Base-by-base conservation (phyloP, 2,113 vertebrate genomes). In the Prunella himalayana region DNA sequence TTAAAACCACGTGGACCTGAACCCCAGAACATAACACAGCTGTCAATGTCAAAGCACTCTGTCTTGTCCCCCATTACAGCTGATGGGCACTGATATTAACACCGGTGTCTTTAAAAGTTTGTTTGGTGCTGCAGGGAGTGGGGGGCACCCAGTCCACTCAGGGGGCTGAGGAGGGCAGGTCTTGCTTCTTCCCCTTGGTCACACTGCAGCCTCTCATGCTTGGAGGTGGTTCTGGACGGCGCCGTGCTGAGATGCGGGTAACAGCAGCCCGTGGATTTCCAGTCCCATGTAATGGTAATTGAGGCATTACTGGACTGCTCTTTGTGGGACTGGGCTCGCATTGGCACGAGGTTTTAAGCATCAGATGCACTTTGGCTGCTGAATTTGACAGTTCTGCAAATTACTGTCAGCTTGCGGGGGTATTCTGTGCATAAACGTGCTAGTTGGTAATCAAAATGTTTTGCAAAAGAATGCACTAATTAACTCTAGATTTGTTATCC, bases 321-420 rank as follows among this genome's bases (percentile, higher is more conserved):
- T 82, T 93, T 59, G 47, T 54, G 72, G 70, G 84, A 63, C 69
- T 51, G 60, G 16, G 19, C 89, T 71, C 1, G 2, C 9, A 0
- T 11, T 77, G 61, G 64, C 89, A 50, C 45, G 18, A 42, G 56
- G 77, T 85, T 96, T 96, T 88, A 83, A 87, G 79, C 86, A 50
- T 78, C 57, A 79, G 45, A 81, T 91, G 68, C 69, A 35, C 73
- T 72, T 94, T 88, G 75, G 59, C 68, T 88, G 78, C 91, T 87
- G 92, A 89, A 90, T 97, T 89, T 94, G 97, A 96, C 94, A 91
- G 73, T 96, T 94, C 90, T 95, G 81, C 95, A 97, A 90, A 96
- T 97, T 97, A 78, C 88, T 92, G 79, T 97, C 96, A 92, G 87
- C 81, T 97, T 94, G 79, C 35, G 53, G 84, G 71, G 84, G 64